Base-by-base conservation (phyloP, 2,888 invertebrate species). In the Anticlea derivata region DNA sequence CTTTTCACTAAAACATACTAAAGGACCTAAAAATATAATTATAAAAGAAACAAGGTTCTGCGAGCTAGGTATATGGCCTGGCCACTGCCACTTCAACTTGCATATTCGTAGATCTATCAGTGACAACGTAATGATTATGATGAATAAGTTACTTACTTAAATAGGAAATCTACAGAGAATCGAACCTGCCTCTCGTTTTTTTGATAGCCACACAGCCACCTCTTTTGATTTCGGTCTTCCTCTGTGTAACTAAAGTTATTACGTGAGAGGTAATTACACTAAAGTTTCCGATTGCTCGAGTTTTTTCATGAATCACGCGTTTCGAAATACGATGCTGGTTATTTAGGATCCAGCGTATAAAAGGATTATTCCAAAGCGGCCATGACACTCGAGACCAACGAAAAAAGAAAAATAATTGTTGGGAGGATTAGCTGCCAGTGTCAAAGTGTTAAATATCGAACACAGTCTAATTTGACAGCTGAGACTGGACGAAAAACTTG, bases 381-480 rank as follows among this genome's bases (percentile, higher is more conserved):
- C 86, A 80, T 83, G 86, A 85, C 86, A 86, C 74, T 74, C 69
- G 84, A 85, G 79, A 77, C 70, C 72, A 68, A 71, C 60, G 65
- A 70, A 64, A 75, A 81, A 81, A 78, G 66, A 75, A 79, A 81
- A 85, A 83, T 82, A 80, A 81, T 83, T 83, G 83, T 80, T 75
- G 70, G 74, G 65, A 67, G 86, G 89, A 89, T 90, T 87, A 90
- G 83, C 84, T 85, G 86, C 81, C 89, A 86, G 89, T 86, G 89
- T 89, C 89, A 89, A 89, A 88, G 89, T 89, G 89, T 90, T 90
- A 90, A 90, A 89, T 88, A 87, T 90, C 87, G 87, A 86, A 86
- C 85, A 78, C 78, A 80, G 82, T 85, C 87, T 86, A 86, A 88
- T 88, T 87, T 88, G 88, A 90, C 90, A 84, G 80, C 78, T 78